phyloP scores from a whole-genome alignment of 2,888 invertebrate species.

The Podabrus alpinus region DNA sequence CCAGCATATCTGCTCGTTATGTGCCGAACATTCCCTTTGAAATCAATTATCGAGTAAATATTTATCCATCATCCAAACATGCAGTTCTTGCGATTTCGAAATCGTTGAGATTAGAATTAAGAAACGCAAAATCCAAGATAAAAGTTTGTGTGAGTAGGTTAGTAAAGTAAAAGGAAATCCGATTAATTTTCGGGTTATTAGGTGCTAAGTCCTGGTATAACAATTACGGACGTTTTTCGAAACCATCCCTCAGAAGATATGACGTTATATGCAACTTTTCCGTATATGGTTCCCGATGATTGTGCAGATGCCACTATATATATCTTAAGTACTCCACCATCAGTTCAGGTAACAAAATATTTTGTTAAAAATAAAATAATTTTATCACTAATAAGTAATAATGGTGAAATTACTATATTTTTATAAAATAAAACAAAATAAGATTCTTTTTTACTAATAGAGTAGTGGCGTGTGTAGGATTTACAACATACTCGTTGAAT shows the following conservation, averaged over 20 bases:
- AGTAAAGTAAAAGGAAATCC: background rate
- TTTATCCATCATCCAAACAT: conserved; percentile 18
- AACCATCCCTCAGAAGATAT: conserved; percentile 12
- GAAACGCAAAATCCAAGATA: conserved; percentile 21
- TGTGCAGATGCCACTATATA: conserved; percentile 18
- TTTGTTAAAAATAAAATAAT: too few species aligned
- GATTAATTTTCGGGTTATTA: background rate
- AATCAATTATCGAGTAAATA: conserved; percentile 4
- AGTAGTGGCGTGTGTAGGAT: background rate
- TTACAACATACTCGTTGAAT: background rate
- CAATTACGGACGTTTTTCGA: conserved; percentile 18
- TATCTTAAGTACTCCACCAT: conserved; percentile 18
- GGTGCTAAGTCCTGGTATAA: conserved; percentile 20
- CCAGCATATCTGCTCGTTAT: conserved; percentile 21
- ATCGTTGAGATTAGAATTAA: conserved; percentile 8
- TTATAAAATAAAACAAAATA: background rate
- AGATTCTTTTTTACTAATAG: background rate
- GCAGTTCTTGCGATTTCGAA: conserved; percentile 13
- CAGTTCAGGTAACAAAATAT: conserved; percentile 18
- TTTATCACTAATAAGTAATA: too few species aligned
- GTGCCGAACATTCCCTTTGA: conserved; percentile 7
- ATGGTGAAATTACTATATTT: background rate
- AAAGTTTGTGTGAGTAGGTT: conserved; percentile 11
- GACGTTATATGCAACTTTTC: conserved; percentile 3
- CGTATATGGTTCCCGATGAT: conserved; percentile 15